These are phyloP conservation scores for Sylvia borin DNA, from an alignment of 2,797 vertebrate species.

Conservation along the genomic window DNA sequence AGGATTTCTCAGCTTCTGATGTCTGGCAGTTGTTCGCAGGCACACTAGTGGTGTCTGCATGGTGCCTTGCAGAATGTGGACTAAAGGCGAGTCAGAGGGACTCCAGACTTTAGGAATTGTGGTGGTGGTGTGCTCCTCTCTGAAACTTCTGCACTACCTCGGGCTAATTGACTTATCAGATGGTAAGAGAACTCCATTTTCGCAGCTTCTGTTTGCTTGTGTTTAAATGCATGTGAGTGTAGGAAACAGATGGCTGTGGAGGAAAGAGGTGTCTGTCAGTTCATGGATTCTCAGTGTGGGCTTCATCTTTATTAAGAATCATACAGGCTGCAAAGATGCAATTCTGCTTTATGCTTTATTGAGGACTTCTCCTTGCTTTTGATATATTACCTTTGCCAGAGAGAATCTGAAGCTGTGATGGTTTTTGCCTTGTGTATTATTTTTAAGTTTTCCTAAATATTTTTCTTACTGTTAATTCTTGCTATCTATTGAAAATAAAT, in stretches of 20 bases:
- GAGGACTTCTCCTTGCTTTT: background rate
- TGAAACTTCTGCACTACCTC: constrained; percentile 82
- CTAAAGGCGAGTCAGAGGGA: constrained; percentile 75
- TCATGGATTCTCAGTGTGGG: background rate
- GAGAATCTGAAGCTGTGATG: background rate
- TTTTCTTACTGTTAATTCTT: background rate
- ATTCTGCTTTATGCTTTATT: background rate
- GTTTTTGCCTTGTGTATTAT: background rate
- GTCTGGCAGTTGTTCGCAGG: background rate
- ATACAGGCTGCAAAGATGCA: background rate
- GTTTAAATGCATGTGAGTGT: background rate
- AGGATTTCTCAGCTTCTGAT: constrained; percentile 40
- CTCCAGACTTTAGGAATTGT: constrained; percentile 80
- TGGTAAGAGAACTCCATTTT: constrained; percentile 72
- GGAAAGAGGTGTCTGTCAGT: background rate
- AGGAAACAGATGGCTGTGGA: background rate
- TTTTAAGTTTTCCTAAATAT: background rate
- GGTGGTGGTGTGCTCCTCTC: constrained; percentile 78
- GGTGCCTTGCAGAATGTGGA: constrained; percentile 70
- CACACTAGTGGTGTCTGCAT: background rate
- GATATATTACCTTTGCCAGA: background rate
- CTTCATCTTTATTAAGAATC: background rate
- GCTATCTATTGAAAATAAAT: background rate
- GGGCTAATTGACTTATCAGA: constrained; percentile 79
- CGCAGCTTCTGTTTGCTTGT: constrained; percentile 12